Percentiles rank a stretch among this genome's conserved stretches.
These are phyloP conservation scores for Thunnus thynnus DNA, from an alignment of 2,113 vertebrate genomes.

Conservation along the genomic window DNA sequence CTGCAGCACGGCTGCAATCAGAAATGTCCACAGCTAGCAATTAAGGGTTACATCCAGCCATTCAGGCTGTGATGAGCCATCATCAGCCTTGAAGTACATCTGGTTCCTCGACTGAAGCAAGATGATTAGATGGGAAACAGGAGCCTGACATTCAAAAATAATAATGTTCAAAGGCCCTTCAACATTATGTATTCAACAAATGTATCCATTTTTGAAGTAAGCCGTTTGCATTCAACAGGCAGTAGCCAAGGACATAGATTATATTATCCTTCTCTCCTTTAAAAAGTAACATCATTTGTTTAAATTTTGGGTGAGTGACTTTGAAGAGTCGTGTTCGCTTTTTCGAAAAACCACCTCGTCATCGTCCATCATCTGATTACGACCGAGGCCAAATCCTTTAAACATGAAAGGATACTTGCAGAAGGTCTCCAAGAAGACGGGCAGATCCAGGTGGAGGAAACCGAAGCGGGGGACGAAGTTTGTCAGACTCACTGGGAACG, in stretches of 20 bases:
- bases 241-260: not conserved
- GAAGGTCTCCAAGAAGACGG: conserved; percentile 95
- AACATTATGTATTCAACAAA: no score
- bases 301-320: not conserved
- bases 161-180: no score
- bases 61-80: no score
- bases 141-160: not conserved
- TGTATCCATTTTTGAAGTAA: not conserved
- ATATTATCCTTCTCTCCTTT: not conserved
- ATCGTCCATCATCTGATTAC: not conserved
- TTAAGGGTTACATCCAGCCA: not conserved
- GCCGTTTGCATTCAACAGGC: not conserved
- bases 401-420: conserved; percentile 97
- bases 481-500: conserved; percentile 92
- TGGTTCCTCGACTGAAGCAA: not conserved
- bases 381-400: not conserved
- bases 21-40: not conserved
- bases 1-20: not conserved
- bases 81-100: not conserved
- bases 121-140: not conserved
- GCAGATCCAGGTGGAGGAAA: conserved; percentile 93
- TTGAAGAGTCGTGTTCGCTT: not conserved
- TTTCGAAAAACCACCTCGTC: not conserved
- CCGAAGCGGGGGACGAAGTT: conserved; percentile 94
- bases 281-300: conserved; percentile 11